Conservation (phyloP, 2,888 invertebrate genomes). For the Tridacna gigas region DNA sequence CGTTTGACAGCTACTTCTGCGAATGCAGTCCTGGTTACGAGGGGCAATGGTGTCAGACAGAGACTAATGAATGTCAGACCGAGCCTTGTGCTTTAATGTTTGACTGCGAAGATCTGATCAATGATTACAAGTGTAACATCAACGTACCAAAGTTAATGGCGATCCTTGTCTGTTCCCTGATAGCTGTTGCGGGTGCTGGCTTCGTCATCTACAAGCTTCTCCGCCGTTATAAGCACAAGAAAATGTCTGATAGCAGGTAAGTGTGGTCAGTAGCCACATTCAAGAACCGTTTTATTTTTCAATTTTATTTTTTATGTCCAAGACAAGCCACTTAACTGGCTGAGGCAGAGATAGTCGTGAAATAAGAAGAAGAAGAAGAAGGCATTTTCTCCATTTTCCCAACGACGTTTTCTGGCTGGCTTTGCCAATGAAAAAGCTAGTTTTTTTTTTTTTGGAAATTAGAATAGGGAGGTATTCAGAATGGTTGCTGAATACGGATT, state of each 20-base stretch:
- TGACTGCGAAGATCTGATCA: constrained; percentile 64
- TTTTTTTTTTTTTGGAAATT: too few relatives aligned
- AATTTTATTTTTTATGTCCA: too few relatives aligned
- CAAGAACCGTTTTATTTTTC: too few relatives aligned
- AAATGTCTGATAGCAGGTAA: constrained; percentile 17
- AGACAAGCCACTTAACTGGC: too few relatives aligned
- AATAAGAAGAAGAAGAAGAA: too few relatives aligned
- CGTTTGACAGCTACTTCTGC: constrained; percentile 60
- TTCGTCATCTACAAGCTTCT: constrained; percentile 2
- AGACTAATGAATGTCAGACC: constrained; percentile 62
- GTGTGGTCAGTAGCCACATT: background rate
- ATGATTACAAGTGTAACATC: constrained; percentile 62
- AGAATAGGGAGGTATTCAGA: too few relatives aligned
- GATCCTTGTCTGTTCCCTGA: constrained; percentile 48
- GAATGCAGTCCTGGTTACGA: constrained; percentile 65
- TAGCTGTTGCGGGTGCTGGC: constrained; percentile 17
- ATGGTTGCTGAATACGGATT: too few relatives aligned
- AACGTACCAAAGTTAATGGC: constrained; percentile 63
- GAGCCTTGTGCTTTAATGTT: constrained; percentile 62
- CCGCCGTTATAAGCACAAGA: background rate
- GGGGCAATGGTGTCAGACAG: constrained; percentile 64
- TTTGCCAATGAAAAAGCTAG: too few relatives aligned
- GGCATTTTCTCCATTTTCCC: too few relatives aligned
- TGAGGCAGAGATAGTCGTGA: too few relatives aligned
- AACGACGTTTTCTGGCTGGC: too few relatives aligned